These are phyloP conservation scores for Merluccius polli DNA, from an alignment of 2,797 vertebrate species.

Conservation along the genomic window DNA sequence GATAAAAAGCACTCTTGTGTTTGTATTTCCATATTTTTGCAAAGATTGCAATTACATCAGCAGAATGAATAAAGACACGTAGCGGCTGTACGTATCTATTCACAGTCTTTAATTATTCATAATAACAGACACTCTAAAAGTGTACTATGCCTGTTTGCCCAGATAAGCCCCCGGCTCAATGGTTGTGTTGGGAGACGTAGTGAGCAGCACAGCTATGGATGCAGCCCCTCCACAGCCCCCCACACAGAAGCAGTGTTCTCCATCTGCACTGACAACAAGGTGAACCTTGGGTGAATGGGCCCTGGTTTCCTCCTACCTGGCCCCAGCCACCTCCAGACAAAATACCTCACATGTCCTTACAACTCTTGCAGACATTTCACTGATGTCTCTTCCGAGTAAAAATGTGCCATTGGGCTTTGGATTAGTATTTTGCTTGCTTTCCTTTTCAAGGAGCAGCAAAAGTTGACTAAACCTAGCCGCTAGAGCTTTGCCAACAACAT, in stretches of 20 bases:
- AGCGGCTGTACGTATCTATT: conserved; percentile 51
- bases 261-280: conserved; percentile 34
- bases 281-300: conserved; percentile 26
- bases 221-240: conserved; percentile 39
- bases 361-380: conserved; percentile 24
- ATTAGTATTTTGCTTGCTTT: conserved; percentile 27
- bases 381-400: conserved; percentile 15
- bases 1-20: conserved; percentile 34
- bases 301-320: conserved; percentile 4
- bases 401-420: neutral
- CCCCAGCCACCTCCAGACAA: conserved; percentile 27
- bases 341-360: conserved; percentile 38
- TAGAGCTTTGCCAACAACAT: conserved; percentile 42
- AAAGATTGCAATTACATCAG: conserved; percentile 43
- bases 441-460: conserved; percentile 40
- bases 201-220: conserved; percentile 44
- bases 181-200: conserved; percentile 34
- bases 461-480: conserved; percentile 40
- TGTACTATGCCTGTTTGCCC: conserved; percentile 48
- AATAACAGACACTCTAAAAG: conserved; percentile 49
- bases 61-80: conserved; percentile 44
- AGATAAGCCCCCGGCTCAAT: conserved; percentile 60
- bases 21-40: conserved; percentile 6
- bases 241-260: conserved; percentile 7
- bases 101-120: conserved; percentile 61